These are phyloP conservation scores for Heliconius ethilla DNA, from an alignment of 2,888 invertebrate genomes.

Conservation along the genomic window DNA sequence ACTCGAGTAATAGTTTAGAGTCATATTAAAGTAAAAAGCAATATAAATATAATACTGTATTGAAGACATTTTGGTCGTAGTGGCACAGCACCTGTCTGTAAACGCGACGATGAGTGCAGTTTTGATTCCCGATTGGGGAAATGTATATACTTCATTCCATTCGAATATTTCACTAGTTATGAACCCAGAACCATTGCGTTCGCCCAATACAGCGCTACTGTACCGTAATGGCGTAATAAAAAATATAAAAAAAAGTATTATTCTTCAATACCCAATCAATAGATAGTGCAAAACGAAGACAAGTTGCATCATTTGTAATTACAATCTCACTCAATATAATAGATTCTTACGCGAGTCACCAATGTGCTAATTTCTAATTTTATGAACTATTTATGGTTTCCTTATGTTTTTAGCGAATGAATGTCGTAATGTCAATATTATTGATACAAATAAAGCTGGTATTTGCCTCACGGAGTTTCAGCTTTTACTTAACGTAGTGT, in stretches of 20 bases:
- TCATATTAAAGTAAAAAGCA: background rate
- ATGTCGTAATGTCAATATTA: constrained; percentile 5
- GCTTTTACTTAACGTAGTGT: no score
- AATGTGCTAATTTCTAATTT: constrained; percentile 30
- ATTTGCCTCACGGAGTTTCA: no score
- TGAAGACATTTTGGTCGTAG: background rate
- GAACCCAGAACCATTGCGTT: background rate
- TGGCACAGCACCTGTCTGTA: background rate
- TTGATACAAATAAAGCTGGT: background rate
- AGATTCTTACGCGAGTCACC: constrained; percentile 51
- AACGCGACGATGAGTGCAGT: background rate
- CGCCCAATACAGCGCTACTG: background rate
- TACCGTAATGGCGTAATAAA: background rate
- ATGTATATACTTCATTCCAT: background rate
- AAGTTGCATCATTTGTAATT: constrained; percentile 43
- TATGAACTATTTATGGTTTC: constrained; percentile 29
- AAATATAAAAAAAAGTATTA: background rate
- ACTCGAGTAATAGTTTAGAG: background rate
- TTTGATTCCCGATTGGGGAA: no score
- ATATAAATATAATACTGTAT: background rate
- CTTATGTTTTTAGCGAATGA: constrained; percentile 29
- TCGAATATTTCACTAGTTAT: background rate
- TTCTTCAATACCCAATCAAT: constrained; percentile 3
- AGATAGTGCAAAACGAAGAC: constrained; percentile 38
- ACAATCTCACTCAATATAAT: constrained; percentile 54